Evolutionary conservation across 1,140 invertebrate species (phyloP).

Genomic region (Cotesia glomerata): DNA sequence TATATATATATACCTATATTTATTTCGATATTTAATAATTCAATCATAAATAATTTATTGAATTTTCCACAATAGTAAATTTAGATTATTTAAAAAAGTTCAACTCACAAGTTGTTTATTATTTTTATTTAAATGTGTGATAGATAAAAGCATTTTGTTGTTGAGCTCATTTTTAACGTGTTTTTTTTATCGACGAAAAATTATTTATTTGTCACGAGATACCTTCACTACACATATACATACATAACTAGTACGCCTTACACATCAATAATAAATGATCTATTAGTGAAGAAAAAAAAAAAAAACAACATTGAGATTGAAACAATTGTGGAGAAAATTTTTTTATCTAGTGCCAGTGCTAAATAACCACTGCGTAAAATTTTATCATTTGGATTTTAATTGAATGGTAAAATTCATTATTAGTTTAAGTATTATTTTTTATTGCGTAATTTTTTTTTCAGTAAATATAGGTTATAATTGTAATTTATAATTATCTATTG

Average conservation of each 20-base stretch:
- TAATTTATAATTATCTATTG: neutral
- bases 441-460: constrained; percentile 30
- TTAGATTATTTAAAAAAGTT: neutral
- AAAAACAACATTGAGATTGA: neutral
- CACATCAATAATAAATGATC: constrained; percentile 32
- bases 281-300: constrained; percentile 29
- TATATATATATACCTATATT: neutral
- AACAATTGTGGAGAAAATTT: too few species aligned
- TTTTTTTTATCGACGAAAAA: constrained; percentile 16
- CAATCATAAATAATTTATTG: too few species aligned
- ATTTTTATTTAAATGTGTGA: neutral
- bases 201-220: constrained; percentile 31
- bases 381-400: constrained; percentile 16
- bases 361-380: constrained; percentile 35
- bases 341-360: constrained; percentile 25
- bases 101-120: neutral
- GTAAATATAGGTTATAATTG: constrained; percentile 31
- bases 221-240: neutral
- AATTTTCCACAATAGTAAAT: neutral
- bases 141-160: neutral
- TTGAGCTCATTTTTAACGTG: neutral
- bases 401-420: constrained; percentile 29
- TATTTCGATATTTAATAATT: constrained; percentile 21
- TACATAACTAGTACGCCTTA: constrained; percentile 22
- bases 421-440: neutral